phyloP scores from a whole-genome alignment of 1,140 invertebrate genomes.

The Brachionus manjavacas region DNA sequence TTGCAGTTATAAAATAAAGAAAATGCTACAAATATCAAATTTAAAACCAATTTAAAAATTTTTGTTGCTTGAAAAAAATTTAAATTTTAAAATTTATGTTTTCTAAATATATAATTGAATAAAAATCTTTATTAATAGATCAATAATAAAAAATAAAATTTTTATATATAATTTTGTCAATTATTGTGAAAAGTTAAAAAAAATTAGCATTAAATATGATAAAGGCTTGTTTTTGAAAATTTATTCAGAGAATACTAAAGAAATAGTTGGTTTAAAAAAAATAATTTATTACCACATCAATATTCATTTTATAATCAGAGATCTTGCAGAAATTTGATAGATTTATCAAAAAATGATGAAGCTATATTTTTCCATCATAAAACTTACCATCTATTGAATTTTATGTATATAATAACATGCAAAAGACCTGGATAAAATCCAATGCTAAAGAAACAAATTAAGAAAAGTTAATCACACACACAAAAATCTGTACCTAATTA shows the following conservation, averaged over 20 bases:
- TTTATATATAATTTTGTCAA: not conserved
- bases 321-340: not conserved
- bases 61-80: no score
- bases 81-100: no score
- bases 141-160: no score
- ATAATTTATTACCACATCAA: not conserved
- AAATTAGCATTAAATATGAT: not conserved
- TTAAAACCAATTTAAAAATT: no score
- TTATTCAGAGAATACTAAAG: not conserved
- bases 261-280: not conserved
- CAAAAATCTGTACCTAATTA: not conserved
- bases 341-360: not conserved
- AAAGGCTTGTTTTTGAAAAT: not conserved
- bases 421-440: not conserved
- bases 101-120: no score
- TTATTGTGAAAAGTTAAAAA: not conserved
- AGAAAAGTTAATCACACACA: not conserved
- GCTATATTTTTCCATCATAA: not conserved
- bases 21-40: no score
- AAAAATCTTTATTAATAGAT: no score
- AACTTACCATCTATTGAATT: not conserved
- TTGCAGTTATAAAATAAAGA: no score
- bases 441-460: not conserved
- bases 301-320: not conserved
- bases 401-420: not conserved